Evolutionary conservation across 2,797 vertebrate species (phyloP).

Genomic region (Vespertilio murinus): DNA sequence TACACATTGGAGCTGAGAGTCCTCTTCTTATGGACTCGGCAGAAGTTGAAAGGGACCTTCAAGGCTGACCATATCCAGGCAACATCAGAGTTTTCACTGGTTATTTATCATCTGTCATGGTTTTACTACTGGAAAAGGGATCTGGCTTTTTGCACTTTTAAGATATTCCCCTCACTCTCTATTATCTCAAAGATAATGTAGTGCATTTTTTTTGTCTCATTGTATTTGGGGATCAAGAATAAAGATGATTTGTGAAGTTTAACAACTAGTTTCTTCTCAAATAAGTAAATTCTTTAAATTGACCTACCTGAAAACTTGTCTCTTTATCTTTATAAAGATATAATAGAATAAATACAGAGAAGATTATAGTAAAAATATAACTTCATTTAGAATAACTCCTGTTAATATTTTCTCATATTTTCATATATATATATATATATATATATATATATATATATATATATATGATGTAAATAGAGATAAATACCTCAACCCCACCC

Average conservation of each 20-base stretch:
- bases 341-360: neutral
- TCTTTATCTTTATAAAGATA: neutral
- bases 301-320: neutral
- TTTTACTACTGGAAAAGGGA: neutral
- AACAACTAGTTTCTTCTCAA: neutral
- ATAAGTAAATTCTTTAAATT: neutral
- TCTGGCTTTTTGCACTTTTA: neutral
- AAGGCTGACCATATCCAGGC: neutral
- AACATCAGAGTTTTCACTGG: neutral
- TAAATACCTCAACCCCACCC: neutral
- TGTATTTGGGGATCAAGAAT: neutral
- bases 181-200: neutral
- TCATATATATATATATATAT: neutral
- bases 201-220: neutral
- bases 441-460: too few relatives aligned
- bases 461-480: neutral
- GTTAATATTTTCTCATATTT: neutral
- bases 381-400: neutral
- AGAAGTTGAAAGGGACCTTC: constrained; percentile 20
- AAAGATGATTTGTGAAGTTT: constrained; percentile 15
- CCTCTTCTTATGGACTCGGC: neutral
- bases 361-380: neutral
- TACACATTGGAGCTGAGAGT: neutral
- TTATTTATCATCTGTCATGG: neutral
- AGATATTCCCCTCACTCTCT: neutral